Base-by-base conservation (phyloP, 2,888 invertebrate species). In the Pyrrhia umbra region DNA sequence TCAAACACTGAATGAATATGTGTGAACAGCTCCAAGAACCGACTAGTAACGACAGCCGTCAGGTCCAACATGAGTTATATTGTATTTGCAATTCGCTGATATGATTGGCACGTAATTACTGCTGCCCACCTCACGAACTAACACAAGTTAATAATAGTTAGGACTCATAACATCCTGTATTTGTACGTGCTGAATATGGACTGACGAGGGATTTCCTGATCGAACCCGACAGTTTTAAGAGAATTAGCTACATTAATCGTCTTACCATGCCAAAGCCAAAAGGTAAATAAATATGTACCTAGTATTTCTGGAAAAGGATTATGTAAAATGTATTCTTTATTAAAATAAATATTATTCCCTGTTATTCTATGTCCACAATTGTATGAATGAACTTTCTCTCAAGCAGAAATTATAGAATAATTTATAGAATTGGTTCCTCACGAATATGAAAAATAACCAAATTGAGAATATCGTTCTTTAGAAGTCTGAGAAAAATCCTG, bases 91-190 rank as follows among this genome's bases (percentile, higher is more conserved):
- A 23, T 40, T 18, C 46, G 20, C 16, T 43, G 20, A 18, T 46
- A 9, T 54, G 70, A 75, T 54, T 61, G 69, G 61, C 71, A 54
- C 15, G 47, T 69, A 43, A 75, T 69, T 69, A 69, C 54, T 49
- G 18, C 75, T 27, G 9, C 13, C 15, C n/a, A 46, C 46, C 46
- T 30, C n/a, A n/a, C 37, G 15, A 30, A 40, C 34, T 18, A 34
- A 23, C 23, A n/a, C 9, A 15, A 43, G 45, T 73, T 68, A 74
- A 67, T 67, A 67, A 39, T 68, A 45, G 68, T 39, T 37, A 13
- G 8, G 3, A 49, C 39, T 49, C 2, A 56, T 34, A 51, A 52
- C 52, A 51, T 73, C 45, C 66, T 51, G 68, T 27, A 27, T 49
- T 68, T 51, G 45, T 71, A 15, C 39, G 20, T n/a, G n/a, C 43